A percentile compares a stretch with the other conserved stretches of the same genome.
Evolutionary conservation across 2,797 vertebrate genomes (phyloP).

Genomic region (Intellagama lesueurii): DNA sequence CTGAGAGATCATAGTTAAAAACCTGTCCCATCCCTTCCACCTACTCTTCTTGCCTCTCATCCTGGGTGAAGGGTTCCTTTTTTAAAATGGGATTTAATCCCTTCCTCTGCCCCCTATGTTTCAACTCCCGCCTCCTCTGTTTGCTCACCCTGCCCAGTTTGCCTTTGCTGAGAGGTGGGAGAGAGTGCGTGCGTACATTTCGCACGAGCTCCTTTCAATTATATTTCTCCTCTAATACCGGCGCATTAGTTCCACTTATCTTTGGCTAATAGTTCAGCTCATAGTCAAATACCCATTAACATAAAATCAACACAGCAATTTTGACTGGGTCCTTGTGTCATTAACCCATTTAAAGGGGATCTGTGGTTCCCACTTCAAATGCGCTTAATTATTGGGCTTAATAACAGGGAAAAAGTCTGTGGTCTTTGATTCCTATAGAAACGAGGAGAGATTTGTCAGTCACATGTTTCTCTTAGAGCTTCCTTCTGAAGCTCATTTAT

Average conservation of each 20-base stretch:
- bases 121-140: neutral
- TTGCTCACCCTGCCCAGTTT: constrained; percentile 30
- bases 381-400: constrained; percentile 72
- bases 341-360: constrained; percentile 75
- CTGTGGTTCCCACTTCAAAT: constrained; percentile 68
- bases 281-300: constrained; percentile 76
- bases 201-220: constrained; percentile 63
- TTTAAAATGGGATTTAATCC: constrained; percentile 3
- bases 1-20: neutral
- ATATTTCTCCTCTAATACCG: constrained; percentile 59
- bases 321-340: constrained; percentile 71
- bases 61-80: neutral
- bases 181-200: constrained; percentile 41
- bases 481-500: neutral
- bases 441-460: neutral
- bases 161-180: constrained; percentile 13
- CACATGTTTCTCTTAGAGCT: neutral
- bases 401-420: constrained; percentile 60
- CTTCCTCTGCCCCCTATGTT: neutral
- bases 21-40: neutral
- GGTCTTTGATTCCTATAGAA: constrained; percentile 48
- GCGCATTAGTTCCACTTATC: constrained; percentile 72
- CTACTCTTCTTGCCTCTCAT: neutral
- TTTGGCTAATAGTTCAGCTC: constrained; percentile 75
- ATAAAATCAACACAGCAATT: constrained; percentile 77